Evolutionary conservation across 2,888 invertebrate genomes (phyloP), one percentile per base, ranked within the genome.

Genomic region (Urechis unicinctus): DNA sequence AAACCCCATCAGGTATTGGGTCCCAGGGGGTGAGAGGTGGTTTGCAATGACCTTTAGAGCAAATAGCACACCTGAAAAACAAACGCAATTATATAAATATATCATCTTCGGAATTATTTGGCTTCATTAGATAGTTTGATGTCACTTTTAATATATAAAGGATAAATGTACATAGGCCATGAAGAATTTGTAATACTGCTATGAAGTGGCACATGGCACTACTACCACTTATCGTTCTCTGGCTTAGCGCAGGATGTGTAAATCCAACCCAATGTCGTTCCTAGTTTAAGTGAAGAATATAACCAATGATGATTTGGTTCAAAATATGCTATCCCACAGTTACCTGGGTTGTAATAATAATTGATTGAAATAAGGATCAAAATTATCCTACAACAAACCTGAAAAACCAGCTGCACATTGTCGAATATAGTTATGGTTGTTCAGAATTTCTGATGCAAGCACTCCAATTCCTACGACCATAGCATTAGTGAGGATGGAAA

Each of bases 351-450:
- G n/a, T n/a, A n/a, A n/a, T n/a, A n/a, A n/a, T n/a, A n/a, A n/a
- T n/a, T n/a, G n/a, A n/a, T n/a, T n/a, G n/a, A n/a, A n/a, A n/a
- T n/a, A n/a, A n/a, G 21, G 17, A 45, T 45, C 45, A 45, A 46
- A 53, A 36, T 21, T 24, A 55, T 22, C 61, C 64, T 60, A n/a
- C n/a, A n/a, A n/a, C n/a, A 17, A 36, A 82, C 82, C 82, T 68
- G 85, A 85, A 65, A 86, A 86, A 22, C 85, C 85, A 45, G 85
- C 82, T 13, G 85, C 84, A 72, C 85, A 85, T 3, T 81, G 75
- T 1, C 79, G 78, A 44, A 80, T 75, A 63, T 83, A 82, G 3
- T 71, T 72, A 45, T 75, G 73, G 60, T 82, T 79, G 2, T 77
- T 75, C 1, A 82, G 71, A 17, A 80, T 41, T 24, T 79, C 71